These are phyloP conservation scores for Potamarius usumacintae DNA, from an alignment of 2,113 vertebrate species.

Conservation along the genomic window DNA sequence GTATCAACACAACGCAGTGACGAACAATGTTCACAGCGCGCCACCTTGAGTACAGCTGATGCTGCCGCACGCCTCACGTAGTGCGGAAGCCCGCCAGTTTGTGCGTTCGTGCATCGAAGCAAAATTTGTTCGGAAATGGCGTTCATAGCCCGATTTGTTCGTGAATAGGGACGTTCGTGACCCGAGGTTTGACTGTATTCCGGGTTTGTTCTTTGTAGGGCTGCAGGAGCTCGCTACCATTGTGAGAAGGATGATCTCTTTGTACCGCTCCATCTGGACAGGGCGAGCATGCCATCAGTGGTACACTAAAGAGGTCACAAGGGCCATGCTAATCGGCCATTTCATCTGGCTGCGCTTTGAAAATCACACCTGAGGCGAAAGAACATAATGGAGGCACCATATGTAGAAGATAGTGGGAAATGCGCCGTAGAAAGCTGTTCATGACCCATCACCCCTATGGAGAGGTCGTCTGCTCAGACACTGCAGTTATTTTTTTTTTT, in stretches of 20 bases:
- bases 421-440: not conserved
- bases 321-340: not conserved
- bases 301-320: not conserved
- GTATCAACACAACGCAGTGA: no score
- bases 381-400: not conserved
- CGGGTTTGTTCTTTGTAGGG: not conserved
- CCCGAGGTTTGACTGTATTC: no score
- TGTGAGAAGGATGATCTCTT: not conserved
- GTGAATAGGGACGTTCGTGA: no score
- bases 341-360: not conserved
- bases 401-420: not conserved
- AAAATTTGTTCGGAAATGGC: no score
- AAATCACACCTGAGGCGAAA: not conserved
- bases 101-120: no score
- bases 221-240: not conserved
- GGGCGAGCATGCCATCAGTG: conserved; percentile 7
- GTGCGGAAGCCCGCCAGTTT: no score
- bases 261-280: conserved; percentile 26
- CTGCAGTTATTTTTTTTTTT: not conserved
- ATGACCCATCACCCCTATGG: not conserved
- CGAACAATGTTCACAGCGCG: no score
- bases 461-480: conserved; percentile 5
- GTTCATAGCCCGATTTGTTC: no score
- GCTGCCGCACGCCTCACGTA: no score
- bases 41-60: no score